Percentiles rank a stretch among this genome's conserved stretches.
phyloP scores from a whole-genome alignment of 2,113 vertebrate genomes.

The Alethe castanea region DNA sequence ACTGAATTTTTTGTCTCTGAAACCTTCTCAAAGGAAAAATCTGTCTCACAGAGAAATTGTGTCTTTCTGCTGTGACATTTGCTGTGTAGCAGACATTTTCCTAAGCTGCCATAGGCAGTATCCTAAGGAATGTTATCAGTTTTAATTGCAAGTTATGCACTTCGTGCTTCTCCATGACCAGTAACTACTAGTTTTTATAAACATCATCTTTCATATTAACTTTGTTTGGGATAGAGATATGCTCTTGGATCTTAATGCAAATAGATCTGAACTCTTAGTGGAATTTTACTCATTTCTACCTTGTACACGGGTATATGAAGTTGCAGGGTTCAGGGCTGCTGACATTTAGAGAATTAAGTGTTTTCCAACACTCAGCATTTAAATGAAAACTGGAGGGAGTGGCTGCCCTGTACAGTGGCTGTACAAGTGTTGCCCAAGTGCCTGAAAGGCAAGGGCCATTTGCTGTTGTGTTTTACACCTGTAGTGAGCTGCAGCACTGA shows the following conservation, averaged over 20 bases:
- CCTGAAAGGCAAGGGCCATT: neutral
- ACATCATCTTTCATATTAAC: neutral
- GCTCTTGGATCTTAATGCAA: neutral
- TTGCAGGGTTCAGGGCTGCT: neutral
- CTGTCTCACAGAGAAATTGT: neutral
- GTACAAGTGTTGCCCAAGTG: neutral
- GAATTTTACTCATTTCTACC: neutral
- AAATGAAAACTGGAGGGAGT: neutral
- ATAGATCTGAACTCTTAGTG: neutral
- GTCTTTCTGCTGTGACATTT: neutral
- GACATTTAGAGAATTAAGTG: neutral
- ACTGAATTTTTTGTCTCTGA: neutral
- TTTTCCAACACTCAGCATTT: neutral
- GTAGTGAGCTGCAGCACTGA: neutral
- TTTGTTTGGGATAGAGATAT: neutral
- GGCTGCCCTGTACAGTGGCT: neutral
- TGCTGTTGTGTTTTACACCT: neutral
- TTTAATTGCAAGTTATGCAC: neutral
- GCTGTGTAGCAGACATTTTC: neutral
- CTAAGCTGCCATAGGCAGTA: neutral
- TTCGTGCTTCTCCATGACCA: accelerated
- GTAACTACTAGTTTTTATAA: neutral
- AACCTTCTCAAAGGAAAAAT: neutral
- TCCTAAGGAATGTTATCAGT: neutral
- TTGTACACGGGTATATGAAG: neutral